Evolutionary conservation across 2,797 vertebrate species (phyloP).

Genomic region (Microchirus variegatus): DNA sequence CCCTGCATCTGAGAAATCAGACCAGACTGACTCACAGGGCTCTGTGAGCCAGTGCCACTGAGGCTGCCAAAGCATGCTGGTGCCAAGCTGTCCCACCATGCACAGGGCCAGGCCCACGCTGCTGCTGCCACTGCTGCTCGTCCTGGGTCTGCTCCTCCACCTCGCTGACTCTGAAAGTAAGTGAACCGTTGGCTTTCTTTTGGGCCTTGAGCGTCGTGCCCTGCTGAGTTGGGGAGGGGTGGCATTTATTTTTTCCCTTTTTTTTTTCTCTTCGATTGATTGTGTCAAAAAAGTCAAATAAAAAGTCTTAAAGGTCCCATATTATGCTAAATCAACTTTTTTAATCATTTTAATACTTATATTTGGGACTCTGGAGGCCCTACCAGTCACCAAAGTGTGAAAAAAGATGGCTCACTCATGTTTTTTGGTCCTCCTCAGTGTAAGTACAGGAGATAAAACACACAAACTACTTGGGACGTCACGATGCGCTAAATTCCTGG

Average conservation of each 20-base stretch:
- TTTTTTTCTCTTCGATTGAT: background rate
- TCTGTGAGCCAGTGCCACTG: slow-evolving; percentile 87
- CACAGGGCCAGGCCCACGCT: slow-evolving; percentile 85
- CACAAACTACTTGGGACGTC: too few species aligned
- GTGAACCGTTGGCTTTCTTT: slow-evolving; percentile 61
- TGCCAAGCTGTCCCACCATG: slow-evolving; percentile 92
- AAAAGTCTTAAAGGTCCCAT: too few species aligned
- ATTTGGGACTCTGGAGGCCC: too few species aligned
- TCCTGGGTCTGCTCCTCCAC: slow-evolving; percentile 87
- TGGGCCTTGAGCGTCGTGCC: slow-evolving; percentile 29
- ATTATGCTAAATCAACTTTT: too few species aligned
- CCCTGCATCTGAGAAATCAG: slow-evolving; percentile 88
- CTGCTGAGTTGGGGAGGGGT: slow-evolving; percentile 15
- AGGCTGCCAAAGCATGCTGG: slow-evolving; percentile 88
- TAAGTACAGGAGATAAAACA: too few species aligned
- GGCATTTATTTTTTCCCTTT: background rate
- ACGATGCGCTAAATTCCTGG: too few species aligned
- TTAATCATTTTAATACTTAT: too few species aligned
- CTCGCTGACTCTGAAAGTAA: slow-evolving; percentile 92
- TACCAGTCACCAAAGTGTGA: too few species aligned
- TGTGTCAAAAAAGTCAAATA: background rate
- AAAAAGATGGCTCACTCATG: too few species aligned
- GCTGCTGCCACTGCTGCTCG: slow-evolving; percentile 84
- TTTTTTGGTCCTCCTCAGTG: too few species aligned
- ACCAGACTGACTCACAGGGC: slow-evolving; percentile 84